Percentiles rank a stretch among this genome's conserved stretches.
These are phyloP conservation scores for Patiria miniata DNA, from an alignment of 35 echinoderm and acorn worm species.

Conservation along the genomic window DNA sequence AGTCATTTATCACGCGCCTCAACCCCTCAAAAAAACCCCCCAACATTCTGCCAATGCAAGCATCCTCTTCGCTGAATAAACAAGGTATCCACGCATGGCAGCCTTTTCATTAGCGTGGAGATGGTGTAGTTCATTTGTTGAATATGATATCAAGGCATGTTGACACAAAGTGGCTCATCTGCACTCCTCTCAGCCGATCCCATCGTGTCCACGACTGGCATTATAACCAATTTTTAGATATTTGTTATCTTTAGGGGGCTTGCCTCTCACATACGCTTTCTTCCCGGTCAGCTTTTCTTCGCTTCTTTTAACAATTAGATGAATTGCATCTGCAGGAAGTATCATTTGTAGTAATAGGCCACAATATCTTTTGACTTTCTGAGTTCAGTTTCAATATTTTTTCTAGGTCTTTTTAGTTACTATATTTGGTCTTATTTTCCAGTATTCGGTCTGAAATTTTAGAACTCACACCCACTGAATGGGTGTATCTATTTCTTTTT, in stretches of 20 bases:
- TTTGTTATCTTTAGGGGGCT: slow-evolving; percentile 6
- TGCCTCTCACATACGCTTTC: not conserved
- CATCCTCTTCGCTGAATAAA: slow-evolving; percentile 19
- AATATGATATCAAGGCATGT: slow-evolving; percentile 20
- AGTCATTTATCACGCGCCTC: not conserved
- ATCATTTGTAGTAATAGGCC: too few species aligned
- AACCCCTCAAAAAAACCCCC: too few species aligned
- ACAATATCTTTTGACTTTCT: too few species aligned
- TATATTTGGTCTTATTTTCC: too few species aligned
- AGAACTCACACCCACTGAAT: too few species aligned
- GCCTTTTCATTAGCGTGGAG: slow-evolving; percentile 23
- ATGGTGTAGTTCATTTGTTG: slow-evolving; percentile 14
- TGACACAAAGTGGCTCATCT: slow-evolving; percentile 13
- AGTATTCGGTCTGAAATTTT: too few species aligned
- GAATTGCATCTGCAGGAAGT: too few species aligned
- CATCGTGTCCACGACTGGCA: slow-evolving; percentile 6
- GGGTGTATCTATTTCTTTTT: too few species aligned
- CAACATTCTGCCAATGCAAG: not conserved
- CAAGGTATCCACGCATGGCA: slow-evolving; percentile 21
- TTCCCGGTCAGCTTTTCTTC: too few species aligned
- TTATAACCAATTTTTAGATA: slow-evolving; percentile 21
- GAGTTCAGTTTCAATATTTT: too few species aligned
- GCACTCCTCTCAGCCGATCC: not conserved
- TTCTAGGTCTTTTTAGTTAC: too few species aligned
- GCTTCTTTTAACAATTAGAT: too few species aligned